Base-by-base conservation (phyloP, 2,113 vertebrate species). In the Thinocorus orbignyianus region DNA sequence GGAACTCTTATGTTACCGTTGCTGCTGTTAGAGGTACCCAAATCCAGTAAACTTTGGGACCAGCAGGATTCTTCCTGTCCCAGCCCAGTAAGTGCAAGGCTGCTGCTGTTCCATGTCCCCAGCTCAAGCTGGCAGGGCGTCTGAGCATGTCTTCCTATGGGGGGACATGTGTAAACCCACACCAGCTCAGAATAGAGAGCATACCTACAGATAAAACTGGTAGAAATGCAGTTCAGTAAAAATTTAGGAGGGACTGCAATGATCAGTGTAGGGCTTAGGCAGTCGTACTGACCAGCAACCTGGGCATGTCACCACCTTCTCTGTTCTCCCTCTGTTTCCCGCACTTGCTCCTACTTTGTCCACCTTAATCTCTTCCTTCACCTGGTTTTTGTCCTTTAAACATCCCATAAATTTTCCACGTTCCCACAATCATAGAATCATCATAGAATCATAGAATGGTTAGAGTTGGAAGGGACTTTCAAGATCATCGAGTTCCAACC, bases 111-210 rank as follows among this genome's bases (percentile, higher is more conserved):
- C 66, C 8, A 1, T 6, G 17, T 83, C 55, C 68, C 37, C 54
- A 77, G 31, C 44, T 86, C 35, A 51, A 35, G 42, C 37, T 10
- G 8, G 16, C 65, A 57, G 41, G 7, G 1, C 42, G 13, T 70
- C 24, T 70, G 65, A 70, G 65, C 41, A 28, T 0, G 0, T 49
- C 48, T 57, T n/a, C 14, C 13, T 9, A 2, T 11, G 13, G 1
- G 19, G n/a, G 16, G 3, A 42, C 13, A 3, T 4, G 2, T 23
- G 2, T 30, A 22, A 86, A 65, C 13, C 18, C 8, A n/a, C 19
- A 10, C 1, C 70, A 24, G 14, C 55, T 78, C 44, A 49, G 73
- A 70, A 35, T 3, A 42, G 23, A 48, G 64, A 65, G 23, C 15
- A 4, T 31, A 64, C 30, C 4, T 76, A 33, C 17, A 41, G 39